Evolutionary conservation across 2,113 vertebrate species (phyloP).

Genomic region (Daphoenositta chrysoptera): DNA sequence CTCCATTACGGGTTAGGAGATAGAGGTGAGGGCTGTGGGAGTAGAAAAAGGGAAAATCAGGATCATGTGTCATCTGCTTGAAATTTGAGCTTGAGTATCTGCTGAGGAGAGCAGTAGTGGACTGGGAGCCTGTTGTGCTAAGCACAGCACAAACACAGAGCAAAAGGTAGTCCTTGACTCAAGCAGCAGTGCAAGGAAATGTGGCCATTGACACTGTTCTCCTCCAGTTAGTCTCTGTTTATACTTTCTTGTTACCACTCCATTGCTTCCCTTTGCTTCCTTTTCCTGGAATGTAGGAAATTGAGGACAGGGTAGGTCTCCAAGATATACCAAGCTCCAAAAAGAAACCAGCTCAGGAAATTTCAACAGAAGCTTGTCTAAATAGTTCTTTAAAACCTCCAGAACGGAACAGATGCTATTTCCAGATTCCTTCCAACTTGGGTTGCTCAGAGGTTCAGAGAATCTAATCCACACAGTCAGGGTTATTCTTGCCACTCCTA

Average conservation of each 20-base stretch:
- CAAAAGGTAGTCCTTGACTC: not conserved
- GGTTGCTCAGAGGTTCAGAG: not conserved
- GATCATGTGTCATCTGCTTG: not conserved
- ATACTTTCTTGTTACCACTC: not conserved
- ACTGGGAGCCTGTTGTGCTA: not conserved
- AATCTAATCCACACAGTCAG: not conserved
- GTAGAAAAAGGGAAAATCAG: not conserved
- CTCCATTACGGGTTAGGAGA: not conserved
- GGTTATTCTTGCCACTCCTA: not conserved
- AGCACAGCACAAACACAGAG: not conserved
- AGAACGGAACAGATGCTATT: not conserved
- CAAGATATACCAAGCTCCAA: not conserved
- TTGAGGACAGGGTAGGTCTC: not conserved
- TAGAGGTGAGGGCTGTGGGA: not conserved
- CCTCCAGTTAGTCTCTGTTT: not conserved
- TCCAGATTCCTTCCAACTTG: not conserved
- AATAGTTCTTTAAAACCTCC: not conserved
- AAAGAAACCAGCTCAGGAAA: not conserved
- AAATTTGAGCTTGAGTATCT: not conserved
- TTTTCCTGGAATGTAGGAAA: not conserved
- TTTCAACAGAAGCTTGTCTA: not conserved
- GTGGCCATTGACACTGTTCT: not conserved
- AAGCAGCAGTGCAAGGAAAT: not conserved
- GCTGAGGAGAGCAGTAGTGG: not conserved
- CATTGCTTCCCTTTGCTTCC: not conserved